Evolutionary conservation across 1,140 invertebrate genomes (phyloP), one percentile per base, ranked within the genome.

Genomic region (Helicorthomorpha holstii): DNA sequence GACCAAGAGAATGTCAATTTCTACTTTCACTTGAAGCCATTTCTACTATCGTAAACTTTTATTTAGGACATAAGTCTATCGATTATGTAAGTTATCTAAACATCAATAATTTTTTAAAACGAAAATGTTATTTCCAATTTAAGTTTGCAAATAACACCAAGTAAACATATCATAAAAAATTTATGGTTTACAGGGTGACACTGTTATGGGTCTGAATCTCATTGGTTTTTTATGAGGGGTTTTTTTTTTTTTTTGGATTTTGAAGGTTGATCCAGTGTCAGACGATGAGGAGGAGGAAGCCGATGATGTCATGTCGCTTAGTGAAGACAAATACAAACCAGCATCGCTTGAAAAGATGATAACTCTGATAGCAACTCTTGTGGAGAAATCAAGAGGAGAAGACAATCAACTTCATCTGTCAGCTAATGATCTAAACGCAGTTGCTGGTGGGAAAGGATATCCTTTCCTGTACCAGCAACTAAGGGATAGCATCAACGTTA

Each of bases 291-390:
- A 93, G 56, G 85, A 87, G 54, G 82, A 85, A 53, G 82, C 80
- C 57, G 79, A 82, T 51, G 77, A 80, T 21, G 72, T 77, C 1
- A 72, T 80, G 10, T 69, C 77, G 48, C 71, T 71, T 2, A 61
- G 78, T 0, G 74, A 78, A 21, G 81, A 83, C 54, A 89, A 89
- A 64, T 78, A 86, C 51, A 77, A 86, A 57, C 86, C 88, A 0
- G 82, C 84, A 1, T 89, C 89, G 0, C 68, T 94, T n/a, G 90
- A 93, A 64, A 94, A 94, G 69, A 94, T 94, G 90, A 89, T 95
- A 46, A 83, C 85, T 4, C 66, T 94, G 3, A 82, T 92, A 26
- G 85, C 86, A 2, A 77, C 81, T 1, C 71, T 94, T 26, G 85
- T 93, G 23, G 90, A 94, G 63, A 81, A 85, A 51, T 90, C 87